Conservation (phyloP, 2,888 invertebrate genomes). For the Petrolisthes cinctipes region DNA sequence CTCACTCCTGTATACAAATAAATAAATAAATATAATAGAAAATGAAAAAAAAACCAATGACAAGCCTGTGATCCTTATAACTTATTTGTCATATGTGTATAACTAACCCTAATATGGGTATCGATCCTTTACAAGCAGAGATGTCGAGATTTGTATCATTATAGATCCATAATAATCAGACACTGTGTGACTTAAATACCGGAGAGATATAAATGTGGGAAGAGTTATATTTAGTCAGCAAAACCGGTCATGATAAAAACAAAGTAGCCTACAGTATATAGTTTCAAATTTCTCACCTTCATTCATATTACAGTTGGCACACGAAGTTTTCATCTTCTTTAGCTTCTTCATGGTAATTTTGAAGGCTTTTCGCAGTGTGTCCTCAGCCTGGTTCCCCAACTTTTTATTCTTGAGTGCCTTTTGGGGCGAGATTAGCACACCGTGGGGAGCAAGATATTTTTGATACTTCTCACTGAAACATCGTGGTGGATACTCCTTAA, state of each 20-base stretch:
- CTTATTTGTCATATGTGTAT: too few relatives aligned
- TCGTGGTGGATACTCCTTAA: slow-evolving; percentile 50
- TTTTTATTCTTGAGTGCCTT: slow-evolving; percentile 57
- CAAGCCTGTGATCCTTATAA: too few relatives aligned
- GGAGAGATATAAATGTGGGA: too few relatives aligned
- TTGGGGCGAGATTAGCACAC: slow-evolving; percentile 40
- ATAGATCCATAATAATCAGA: too few relatives aligned
- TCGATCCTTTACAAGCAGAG: too few relatives aligned
- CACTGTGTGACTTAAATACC: too few relatives aligned
- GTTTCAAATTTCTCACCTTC: slow-evolving; percentile 32
- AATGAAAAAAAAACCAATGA: too few relatives aligned
- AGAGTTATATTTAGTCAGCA: too few relatives aligned
- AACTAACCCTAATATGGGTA: too few relatives aligned
- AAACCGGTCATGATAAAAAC: too few relatives aligned
- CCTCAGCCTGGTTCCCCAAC: slow-evolving; percentile 38
- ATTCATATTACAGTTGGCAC: slow-evolving; percentile 49
- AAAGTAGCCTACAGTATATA: too few relatives aligned
- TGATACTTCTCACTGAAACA: slow-evolving; percentile 53
- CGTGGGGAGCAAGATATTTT: slow-evolving; percentile 53
- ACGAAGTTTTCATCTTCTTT: slow-evolving; percentile 35
- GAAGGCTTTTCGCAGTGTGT: slow-evolving; percentile 56
- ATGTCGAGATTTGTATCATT: too few relatives aligned
- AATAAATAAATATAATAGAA: neutral
- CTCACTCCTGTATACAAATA: slow-evolving; percentile 12
- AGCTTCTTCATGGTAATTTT: slow-evolving; percentile 55